Percentiles rank a stretch among this genome's conserved stretches.
phyloP scores from a whole-genome alignment of 2,113 vertebrate species.

The Erinaceus europaeus region DNA sequence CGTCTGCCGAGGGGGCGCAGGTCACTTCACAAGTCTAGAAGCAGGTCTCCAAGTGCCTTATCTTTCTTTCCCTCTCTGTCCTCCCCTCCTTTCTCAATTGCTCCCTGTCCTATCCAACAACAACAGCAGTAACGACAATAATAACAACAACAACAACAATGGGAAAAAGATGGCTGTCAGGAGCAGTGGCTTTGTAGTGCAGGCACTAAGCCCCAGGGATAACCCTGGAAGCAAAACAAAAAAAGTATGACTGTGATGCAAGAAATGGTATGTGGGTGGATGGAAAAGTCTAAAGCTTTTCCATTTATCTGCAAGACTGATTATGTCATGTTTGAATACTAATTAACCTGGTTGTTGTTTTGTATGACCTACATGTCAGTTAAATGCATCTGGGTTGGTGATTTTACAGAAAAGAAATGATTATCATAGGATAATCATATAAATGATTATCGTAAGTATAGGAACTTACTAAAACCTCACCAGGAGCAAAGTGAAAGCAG shows the following conservation, averaged over 20 bases:
- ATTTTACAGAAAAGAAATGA: neutral
- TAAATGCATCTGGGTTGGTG: neutral
- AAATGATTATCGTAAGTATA: neutral
- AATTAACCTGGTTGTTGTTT: neutral
- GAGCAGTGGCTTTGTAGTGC: neutral
- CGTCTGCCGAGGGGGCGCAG: no score
- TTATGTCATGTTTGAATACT: neutral
- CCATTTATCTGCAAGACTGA: neutral
- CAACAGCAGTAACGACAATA: no score
- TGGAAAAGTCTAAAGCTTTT: neutral
- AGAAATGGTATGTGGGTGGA: neutral
- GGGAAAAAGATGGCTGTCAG: no score
- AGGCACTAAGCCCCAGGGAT: neutral
- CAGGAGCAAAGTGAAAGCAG: neutral
- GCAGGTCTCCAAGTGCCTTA: no score
- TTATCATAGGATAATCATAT: neutral
- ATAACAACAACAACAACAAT: no score
- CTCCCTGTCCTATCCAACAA: no score
- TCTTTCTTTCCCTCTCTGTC: no score
- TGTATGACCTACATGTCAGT: neutral
- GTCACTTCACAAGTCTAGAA: no score
- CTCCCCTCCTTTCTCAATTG: no score
- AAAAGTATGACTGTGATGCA: neutral
- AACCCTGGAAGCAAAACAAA: neutral
- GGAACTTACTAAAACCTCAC: neutral